phyloP scores from a whole-genome alignment of 1,140 invertebrate genomes.

The Diorhabda carinulata region DNA sequence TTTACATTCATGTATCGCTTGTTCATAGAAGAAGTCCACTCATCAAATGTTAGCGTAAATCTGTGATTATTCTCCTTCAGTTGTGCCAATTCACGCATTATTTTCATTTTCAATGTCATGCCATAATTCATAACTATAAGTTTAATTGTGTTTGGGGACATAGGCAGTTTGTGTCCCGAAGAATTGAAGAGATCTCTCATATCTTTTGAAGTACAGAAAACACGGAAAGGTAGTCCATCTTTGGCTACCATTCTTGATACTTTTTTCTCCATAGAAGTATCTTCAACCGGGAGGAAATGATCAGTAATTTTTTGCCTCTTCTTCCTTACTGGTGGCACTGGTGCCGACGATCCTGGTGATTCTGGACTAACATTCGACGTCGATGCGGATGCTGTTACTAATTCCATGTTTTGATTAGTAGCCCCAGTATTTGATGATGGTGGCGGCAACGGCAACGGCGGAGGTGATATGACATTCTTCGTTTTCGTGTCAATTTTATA shows the following conservation, averaged over 20 bases:
- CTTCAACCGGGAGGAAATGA: conserved; percentile 17
- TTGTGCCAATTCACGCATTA: conserved; percentile 15
- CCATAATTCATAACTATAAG: conserved; percentile 22
- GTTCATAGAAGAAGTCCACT: conserved; percentile 24
- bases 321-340: conserved; percentile 15
- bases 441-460: too few species aligned
- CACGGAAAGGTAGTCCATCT: conserved; percentile 22
- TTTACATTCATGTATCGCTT: conserved; percentile 23
- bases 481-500: conserved; percentile 13
- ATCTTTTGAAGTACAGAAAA: conserved; percentile 22
- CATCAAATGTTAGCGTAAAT: conserved; percentile 24
- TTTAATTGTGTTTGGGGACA: conserved; percentile 18
- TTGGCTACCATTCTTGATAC: conserved; percentile 21
- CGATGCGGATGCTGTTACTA: conserved; percentile 8
- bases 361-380: conserved; percentile 14
- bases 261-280: conserved; percentile 15
- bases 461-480: conserved; percentile 7
- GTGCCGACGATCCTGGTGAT: conserved; percentile 16
- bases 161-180: conserved; percentile 14
- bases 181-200: conserved; percentile 22
- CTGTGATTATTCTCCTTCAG: conserved; percentile 9
- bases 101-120: conserved; percentile 21
- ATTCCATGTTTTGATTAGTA: neutral
- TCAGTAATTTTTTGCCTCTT: conserved; percentile 18
- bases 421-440: neutral